These are phyloP conservation scores for Cyprinodon brontotheroides DNA, from an alignment of 2,113 vertebrate species.

Conservation along the genomic window DNA sequence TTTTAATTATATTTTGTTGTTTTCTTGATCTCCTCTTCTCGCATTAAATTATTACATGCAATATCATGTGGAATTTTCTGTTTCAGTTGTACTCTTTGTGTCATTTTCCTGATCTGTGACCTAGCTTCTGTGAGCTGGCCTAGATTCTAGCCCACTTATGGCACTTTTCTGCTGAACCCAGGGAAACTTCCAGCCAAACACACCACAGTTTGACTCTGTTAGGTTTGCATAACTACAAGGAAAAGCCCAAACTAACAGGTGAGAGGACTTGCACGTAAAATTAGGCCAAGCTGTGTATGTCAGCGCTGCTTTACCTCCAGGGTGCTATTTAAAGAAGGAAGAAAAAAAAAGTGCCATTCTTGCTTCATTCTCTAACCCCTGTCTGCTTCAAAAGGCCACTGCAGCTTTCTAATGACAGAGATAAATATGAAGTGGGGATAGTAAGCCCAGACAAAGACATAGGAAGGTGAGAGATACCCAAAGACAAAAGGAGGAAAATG, in stretches of 20 bases:
- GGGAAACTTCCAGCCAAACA: conserved; percentile 15
- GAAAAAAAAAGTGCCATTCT: conserved; percentile 13
- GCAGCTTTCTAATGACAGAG: conserved; percentile 39
- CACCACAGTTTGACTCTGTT: conserved; percentile 23
- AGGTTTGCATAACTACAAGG: conserved; percentile 24
- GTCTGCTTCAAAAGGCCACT: conserved; percentile 26
- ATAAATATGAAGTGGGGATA: conserved; percentile 36
- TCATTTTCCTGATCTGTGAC: conserved; percentile 42
- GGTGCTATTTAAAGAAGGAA: conserved; percentile 20
- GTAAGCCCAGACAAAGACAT: neutral
- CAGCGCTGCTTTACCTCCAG: conserved; percentile 15
- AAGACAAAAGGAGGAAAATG: conserved; percentile 23
- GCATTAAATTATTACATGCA: neutral
- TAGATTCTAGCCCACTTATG: conserved; percentile 66
- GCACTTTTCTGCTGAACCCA: conserved; percentile 45
- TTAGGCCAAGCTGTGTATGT: conserved; percentile 34
- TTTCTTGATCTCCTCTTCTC: neutral
- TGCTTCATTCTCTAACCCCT: conserved; percentile 29
- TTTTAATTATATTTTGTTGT: conserved; percentile 22
- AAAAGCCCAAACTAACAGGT: conserved; percentile 43
- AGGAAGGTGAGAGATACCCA: conserved; percentile 17
- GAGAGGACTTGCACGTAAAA: conserved; percentile 19
- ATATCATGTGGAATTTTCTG: neutral
- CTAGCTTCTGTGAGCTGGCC: conserved; percentile 40
- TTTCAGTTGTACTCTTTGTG: conserved; percentile 35